Base-by-base conservation (phyloP, 1,140 invertebrate species). In the Paralvinella palmiformis region DNA sequence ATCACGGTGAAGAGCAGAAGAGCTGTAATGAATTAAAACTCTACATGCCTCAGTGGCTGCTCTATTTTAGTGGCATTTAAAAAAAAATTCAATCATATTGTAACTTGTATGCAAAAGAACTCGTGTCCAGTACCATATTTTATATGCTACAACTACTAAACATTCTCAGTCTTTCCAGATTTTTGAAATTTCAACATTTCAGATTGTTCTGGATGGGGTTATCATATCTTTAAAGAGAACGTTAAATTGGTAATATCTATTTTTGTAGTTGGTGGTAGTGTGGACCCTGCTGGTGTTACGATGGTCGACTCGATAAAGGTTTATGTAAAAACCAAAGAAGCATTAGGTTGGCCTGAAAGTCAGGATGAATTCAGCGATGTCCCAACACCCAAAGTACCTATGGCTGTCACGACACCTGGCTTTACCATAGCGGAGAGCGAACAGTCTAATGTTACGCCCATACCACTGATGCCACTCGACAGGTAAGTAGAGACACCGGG, bases 301-400 rank as follows among this genome's bases (percentile, higher is more conserved):
- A 90, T 96, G 85, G 86, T 98, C 2, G 94, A 97, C 80, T 93
- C 91, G 44, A 88, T 97, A 15, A 95, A 94, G 84, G 87, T 94
- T 10, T 84, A 97, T 78, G 93, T 92, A 1, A 96, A 96, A 81
- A 92, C 91, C 2, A 98, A 97, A 82, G 94, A 97, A 76, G 84
- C 88, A 0, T 96, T 98, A 80, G 94, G 93, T 45, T 98, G 94
- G 95, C 94, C 94, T 0, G 94, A 98, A 79, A 94, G 97, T 74
- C 86, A 85, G 15, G 94, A 96, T 72, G 94, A 96, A 66, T 85
- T 88, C 33, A 80, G 86, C 4, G 83, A 86, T 59, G 83, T 85
- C 64, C 62, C 72, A 32, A 52, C 72, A 44, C 37, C 70, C 55
- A 67, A 57, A 50, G 22, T 35, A 22, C 58, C 68, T 44, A 65